Evolutionary conservation across 2,888 invertebrate genomes (phyloP), one percentile per base, ranked within the genome.

Genomic region (Cheilosia grossa): DNA sequence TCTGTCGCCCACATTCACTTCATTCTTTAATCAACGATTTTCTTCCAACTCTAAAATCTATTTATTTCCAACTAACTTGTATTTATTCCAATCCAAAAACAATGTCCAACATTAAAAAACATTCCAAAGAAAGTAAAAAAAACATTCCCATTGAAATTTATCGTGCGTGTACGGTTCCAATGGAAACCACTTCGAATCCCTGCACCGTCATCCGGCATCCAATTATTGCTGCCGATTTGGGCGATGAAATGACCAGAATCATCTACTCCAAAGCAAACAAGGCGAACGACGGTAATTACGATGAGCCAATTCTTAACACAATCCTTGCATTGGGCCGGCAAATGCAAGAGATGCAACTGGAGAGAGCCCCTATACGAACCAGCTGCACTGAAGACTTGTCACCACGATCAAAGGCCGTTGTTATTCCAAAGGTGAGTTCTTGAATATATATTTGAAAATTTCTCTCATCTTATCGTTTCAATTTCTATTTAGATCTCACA

Each of bases 371-470:
- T 7, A 56, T 61, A 4, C 49, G 78, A 24, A 61, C 64, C 0
- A 47, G 58, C 7, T 61, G 75, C 3, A 58, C 66, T 0, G 33
- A 63, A 0, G 85, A 88, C 0, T 72, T 90, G 0, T 87, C 90
- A 4, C 89, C 90, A 0, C 87, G 87, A 17, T 77, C 88, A 5
- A 89, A 86, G 44, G 88, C 88, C 0, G 47, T 82, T 7, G 88
- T 91, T 13, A 88, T 88, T n/a, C 89, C 89, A 19, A 90, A 88
- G 80, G 90, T 90, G 86, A 37, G n/a, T n/a, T 37, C 37, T 37
- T 37, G 9, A 19, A 7, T 19, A 19, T 10, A 19, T 10, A 19
- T 6, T 9, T 19, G 2, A 9, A 9, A n/a, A 15, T 47, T 24
- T 2, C 9, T 13, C 15, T 33, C 9, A 10, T 15, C n/a, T 59